Conservation (phyloP, 2,888 invertebrate species). For the Cephonodes hylas region DNA sequence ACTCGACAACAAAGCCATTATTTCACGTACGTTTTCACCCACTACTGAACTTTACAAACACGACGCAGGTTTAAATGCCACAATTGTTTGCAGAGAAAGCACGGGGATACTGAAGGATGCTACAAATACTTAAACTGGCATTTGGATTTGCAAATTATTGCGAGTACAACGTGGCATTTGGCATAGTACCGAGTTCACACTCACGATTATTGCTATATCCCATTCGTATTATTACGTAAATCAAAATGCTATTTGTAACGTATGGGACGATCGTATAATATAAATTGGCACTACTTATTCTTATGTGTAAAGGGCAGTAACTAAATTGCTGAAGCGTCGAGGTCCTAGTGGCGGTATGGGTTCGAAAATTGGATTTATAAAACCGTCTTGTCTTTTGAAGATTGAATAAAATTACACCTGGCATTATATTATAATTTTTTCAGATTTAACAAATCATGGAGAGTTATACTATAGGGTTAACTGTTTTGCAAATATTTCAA, state of each 20-base stretch:
- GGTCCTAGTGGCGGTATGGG: too few species aligned
- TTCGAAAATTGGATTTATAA: too few species aligned
- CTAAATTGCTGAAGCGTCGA: too few species aligned
- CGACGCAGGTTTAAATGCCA: background rate
- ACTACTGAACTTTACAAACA: background rate
- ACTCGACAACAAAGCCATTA: too few species aligned
- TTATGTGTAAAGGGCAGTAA: too few species aligned
- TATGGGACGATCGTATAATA: background rate
- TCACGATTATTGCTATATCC: slow-evolving; percentile 14
- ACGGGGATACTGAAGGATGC: background rate
- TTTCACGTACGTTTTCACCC: too few species aligned
- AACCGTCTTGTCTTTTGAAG: too few species aligned
- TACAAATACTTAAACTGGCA: slow-evolving; percentile 5
- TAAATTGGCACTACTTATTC: background rate
- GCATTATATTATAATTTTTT: too few species aligned
- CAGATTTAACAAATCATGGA: too few species aligned
- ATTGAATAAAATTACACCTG: too few species aligned
- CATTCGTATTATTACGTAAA: slow-evolving; percentile 16
- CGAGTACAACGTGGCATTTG: background rate
- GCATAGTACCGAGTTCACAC: background rate
- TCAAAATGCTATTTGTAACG: slow-evolving; percentile 1
- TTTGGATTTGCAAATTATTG: slow-evolving; percentile 9
- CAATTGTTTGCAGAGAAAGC: background rate
- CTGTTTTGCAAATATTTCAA: too few species aligned
- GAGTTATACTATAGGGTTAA: too few species aligned